Base-by-base conservation (phyloP, 2,113 vertebrate genomes). In the Hippolais icterina region DNA sequence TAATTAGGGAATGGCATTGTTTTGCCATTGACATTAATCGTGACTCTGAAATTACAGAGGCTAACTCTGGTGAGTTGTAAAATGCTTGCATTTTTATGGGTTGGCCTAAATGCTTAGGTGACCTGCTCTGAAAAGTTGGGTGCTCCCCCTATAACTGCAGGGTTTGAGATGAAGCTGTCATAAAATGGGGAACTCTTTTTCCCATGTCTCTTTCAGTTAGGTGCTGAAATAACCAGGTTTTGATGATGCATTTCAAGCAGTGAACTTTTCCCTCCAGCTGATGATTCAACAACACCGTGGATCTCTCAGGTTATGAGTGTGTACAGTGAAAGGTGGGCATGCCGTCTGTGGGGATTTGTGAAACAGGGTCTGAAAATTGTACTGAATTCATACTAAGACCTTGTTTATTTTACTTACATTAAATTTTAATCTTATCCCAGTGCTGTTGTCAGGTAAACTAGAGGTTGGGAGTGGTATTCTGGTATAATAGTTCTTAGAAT, bases 401-500 rank as follows among this genome's bases (percentile, higher is more conserved):
- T 35, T 59, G 25, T 42, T 93, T 87, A n/a, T 68, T 85, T 75
- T 35, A 22, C 37, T 72, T 37, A 9, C 4, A 4, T 85, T 53
- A 46, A 35, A 54, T 77, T 83, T 83, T 72, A 61, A n/a, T 64
- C 61, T 50, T 65, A 22, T 29, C 23, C 84, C 19, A 4, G 10
- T 69, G 46, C 42, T 77, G 16, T 68, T 89, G 68, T 90, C 83
- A 80, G 75, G 47, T 74, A 50, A 57, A 56, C 25, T n/a, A 31
- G 82, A 69, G 42, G 25, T 44, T 95, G 93, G 93, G 79, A 95
- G 79, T 66, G 79, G 74, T 81, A 8, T 79, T 89, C n/a, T 87
- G 74, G 19, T 59, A 37, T 6, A 60, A 35, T 74, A 56, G 29
- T 54, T 87, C 72, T 76, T 2, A 0, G 71, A 85, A 92, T 24